Evolutionary conservation across 1,140 invertebrate species (phyloP).

Genomic region (Cecropterus lyciades): DNA sequence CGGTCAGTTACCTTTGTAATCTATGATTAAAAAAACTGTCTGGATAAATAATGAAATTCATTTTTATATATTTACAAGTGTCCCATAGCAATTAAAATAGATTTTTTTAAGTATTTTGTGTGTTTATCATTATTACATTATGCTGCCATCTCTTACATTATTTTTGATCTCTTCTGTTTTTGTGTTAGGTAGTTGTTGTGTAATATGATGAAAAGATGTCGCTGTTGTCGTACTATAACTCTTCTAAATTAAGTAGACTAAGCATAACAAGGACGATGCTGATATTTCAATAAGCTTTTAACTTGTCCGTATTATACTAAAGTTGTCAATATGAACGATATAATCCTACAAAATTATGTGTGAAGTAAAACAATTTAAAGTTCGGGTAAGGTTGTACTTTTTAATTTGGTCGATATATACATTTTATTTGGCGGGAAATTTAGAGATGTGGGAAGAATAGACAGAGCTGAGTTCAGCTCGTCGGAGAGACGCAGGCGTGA

Average conservation of each 20-base stretch:
- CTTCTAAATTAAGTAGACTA: neutral
- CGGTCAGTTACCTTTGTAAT: too few relatives aligned
- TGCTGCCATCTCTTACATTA: neutral
- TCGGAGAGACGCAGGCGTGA: conserved; percentile 47
- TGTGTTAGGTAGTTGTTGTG: neutral
- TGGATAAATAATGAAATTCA: too few relatives aligned
- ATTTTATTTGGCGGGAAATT: conserved; percentile 1
- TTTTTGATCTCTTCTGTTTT: neutral
- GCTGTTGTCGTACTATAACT: neutral
- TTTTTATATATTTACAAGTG: too few relatives aligned
- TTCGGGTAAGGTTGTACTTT: neutral
- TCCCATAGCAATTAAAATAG: too few relatives aligned
- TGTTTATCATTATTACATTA: too few relatives aligned
- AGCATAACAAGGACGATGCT: neutral
- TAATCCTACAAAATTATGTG: neutral
- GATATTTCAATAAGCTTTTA: conserved; percentile 3
- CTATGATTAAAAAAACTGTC: too few relatives aligned
- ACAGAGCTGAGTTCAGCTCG: conserved; percentile 27
- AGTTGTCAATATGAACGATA: neutral
- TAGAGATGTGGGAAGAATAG: conserved; percentile 4
- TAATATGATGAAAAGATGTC: neutral
- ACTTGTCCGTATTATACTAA: neutral
- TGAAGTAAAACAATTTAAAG: neutral
- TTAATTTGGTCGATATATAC: neutral
- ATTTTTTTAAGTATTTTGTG: too few relatives aligned